Base-by-base conservation (phyloP, 1,140 invertebrate genomes). In the Thaumatotibia leucotreta region DNA sequence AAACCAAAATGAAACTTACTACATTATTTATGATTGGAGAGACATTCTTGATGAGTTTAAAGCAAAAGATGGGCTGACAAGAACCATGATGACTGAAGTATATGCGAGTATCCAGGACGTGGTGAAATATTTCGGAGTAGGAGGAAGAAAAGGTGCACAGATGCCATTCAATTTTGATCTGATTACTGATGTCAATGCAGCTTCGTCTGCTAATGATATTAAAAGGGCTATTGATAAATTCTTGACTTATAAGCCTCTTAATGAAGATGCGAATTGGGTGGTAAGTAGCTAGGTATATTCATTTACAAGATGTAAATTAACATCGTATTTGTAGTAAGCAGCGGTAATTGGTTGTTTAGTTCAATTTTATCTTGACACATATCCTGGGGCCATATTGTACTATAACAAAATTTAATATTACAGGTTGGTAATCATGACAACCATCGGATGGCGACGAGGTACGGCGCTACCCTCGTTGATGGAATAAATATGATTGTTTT, bases 131-230 rank as follows among this genome's bases (percentile, higher is more conserved):
- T 95, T 93, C 69, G 88, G 84, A 8, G 82, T 92, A 66, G 92
- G 91, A 0, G 84, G 84, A 1, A 77, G 66, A 45, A 64, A 80
- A 17, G 93, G 94, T 22, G 92, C 93, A 1, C 93, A 95, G 75
- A 91, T 95, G 74, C 94, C 94, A 1, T 94, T 95, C 71, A 95
- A 95, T 83, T 95, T 95, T 75, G 89, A 92, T 65, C 86, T 94
- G 14, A 93, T 94, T 24, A 83, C 85, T 64, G 88, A 93, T 72
- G 82, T 93, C 1, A 86, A 90, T 73, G 83, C 73, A 23, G 75
- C 77, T 45, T 92, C 92, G 39, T 89, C 90, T 64, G 93, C 93
- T n/a, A 78, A 84, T 68, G 92, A 93, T 73, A 90, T 92, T 64
- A 92, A 92, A 69, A 83, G 83, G 35, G 84, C 89, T 32, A 82